Evolutionary conservation across 37 sponge, comb jelly and placozoan genomes (phyloP).

Genomic region (Aphrocallistes beatrix): DNA sequence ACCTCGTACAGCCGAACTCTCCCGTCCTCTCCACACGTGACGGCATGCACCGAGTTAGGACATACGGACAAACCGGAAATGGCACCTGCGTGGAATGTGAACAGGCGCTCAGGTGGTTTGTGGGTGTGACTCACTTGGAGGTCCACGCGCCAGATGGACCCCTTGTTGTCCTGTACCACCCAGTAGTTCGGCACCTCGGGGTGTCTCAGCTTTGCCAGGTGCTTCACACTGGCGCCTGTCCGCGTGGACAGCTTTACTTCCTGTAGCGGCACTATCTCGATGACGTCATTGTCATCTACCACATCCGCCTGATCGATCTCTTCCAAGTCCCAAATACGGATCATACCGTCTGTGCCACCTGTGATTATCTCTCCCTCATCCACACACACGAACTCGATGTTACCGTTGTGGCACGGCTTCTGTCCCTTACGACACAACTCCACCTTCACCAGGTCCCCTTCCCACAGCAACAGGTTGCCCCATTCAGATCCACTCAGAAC

Average conservation of each 20-base stretch:
- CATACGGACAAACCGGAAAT: conserved; percentile 49
- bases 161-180: conserved; percentile 90
- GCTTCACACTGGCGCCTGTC: conserved; percentile 56
- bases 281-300: conserved; percentile 76
- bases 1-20: neutral
- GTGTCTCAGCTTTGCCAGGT: conserved; percentile 47
- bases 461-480: conserved; percentile 99
- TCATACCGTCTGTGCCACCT: conserved; percentile 79
- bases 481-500: conserved; percentile 95
- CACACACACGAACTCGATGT: conserved; percentile 73
- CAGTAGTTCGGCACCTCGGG: conserved; percentile 78
- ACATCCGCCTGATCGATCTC: conserved; percentile 96
- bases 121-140: conserved; percentile 74
- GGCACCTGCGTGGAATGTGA: conserved; percentile 72
- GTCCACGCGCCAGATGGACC: conserved; percentile 93
- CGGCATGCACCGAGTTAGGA: conserved; percentile 49
- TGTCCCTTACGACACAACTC: conserved; percentile 76
- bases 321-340: conserved; percentile 98
- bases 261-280: conserved; percentile 89
- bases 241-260: conserved; percentile 65
- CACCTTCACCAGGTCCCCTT: conserved; percentile 94
- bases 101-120: conserved; percentile 69
- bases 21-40: conserved; percentile 30
- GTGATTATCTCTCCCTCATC: conserved; percentile 98
- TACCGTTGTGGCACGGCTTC: conserved; percentile 75